A percentile compares a stretch with the other conserved stretches of the same genome.
Evolutionary conservation across 2,113 vertebrate genomes (phyloP).

Genomic region (Cariama cristata): DNA sequence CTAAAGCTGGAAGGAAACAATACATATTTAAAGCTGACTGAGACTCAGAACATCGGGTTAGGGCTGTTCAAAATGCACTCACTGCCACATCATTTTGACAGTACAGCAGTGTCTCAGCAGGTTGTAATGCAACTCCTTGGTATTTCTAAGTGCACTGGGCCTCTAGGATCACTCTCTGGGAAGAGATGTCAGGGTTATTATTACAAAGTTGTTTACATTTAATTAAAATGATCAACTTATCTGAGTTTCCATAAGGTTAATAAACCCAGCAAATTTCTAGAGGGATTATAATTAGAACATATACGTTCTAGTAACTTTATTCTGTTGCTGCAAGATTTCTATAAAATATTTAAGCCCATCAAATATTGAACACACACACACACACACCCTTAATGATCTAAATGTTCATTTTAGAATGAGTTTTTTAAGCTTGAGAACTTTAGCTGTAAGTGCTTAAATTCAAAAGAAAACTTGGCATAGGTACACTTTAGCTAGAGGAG

Average conservation of each 20-base stretch:
- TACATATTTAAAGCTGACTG: constrained; percentile 68
- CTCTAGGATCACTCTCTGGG: constrained; percentile 59
- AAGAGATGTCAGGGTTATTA: constrained; percentile 18
- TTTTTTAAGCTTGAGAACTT: constrained; percentile 2
- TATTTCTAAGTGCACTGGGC: constrained; percentile 70
- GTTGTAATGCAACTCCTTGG: constrained; percentile 66
- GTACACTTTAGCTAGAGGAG: neutral
- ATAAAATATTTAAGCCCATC: constrained; percentile 61
- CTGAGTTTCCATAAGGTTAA: constrained; percentile 22
- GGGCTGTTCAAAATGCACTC: constrained; percentile 7
- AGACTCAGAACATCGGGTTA: constrained; percentile 53
- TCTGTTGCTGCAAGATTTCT: constrained; percentile 1
- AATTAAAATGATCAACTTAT: constrained; percentile 42
- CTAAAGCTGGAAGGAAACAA: constrained; percentile 58
- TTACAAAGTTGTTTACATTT: constrained; percentile 65
- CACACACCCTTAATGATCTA: constrained; percentile 4
- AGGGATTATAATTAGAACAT: constrained; percentile 23
- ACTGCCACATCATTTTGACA: constrained; percentile 66
- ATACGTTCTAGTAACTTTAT: constrained; percentile 20
- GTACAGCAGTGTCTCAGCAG: constrained; percentile 64
- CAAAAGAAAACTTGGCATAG: neutral
- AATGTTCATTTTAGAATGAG: constrained; percentile 9
- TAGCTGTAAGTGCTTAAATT: neutral
- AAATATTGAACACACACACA: constrained; percentile 24
- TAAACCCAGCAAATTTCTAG: constrained; percentile 38